Evolutionary conservation across 2,113 vertebrate species (phyloP).

Genomic region (Ochotona curzoniae): DNA sequence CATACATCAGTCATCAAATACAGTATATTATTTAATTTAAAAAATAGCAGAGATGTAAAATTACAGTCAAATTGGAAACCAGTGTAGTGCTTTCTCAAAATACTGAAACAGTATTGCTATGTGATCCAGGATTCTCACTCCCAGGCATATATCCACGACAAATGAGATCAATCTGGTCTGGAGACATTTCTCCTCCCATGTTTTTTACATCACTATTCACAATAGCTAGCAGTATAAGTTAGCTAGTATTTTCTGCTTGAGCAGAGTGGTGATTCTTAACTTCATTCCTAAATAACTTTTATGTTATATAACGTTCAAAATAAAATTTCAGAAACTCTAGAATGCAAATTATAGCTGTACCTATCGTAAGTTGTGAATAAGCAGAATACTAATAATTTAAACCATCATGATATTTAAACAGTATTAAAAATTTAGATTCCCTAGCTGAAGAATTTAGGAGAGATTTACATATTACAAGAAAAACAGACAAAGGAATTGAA

Average conservation of each 20-base stretch:
- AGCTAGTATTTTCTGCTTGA: not conserved
- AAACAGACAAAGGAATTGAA: not conserved
- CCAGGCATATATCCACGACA: no score
- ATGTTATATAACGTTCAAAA: not conserved
- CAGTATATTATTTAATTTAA: no score
- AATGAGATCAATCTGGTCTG: no score
- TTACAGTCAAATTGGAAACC: no score
- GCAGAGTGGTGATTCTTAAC: not conserved
- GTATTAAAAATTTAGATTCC: not conserved
- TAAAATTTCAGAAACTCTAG: not conserved
- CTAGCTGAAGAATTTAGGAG: not conserved
- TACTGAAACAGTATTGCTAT: no score
- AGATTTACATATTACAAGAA: not conserved
- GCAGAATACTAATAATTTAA: not conserved
- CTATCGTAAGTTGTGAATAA: not conserved
- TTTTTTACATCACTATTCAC: no score
- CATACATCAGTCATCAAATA: no score
- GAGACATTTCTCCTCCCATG: no score
- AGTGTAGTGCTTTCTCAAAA: no score
- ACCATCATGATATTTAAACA: not conserved
- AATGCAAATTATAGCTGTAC: not conserved
- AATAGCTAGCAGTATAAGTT: not conserved
- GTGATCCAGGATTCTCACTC: no score
- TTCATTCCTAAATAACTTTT: not conserved
- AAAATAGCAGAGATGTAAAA: no score